phyloP scores from a whole-genome alignment of 2,113 vertebrate genomes.

The Calidris pygmaea region DNA sequence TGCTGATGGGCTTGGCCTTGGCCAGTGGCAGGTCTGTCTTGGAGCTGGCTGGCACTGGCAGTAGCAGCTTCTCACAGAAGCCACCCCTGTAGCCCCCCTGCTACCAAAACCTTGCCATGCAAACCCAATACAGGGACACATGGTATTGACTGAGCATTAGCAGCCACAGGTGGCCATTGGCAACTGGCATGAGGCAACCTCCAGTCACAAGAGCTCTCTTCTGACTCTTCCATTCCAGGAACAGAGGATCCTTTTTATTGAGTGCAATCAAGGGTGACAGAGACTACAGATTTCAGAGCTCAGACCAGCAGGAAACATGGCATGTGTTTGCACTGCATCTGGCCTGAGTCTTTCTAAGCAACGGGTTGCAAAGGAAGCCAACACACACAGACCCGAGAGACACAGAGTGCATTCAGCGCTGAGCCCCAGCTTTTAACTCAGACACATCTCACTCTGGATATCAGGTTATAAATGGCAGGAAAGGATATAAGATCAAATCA shows the following conservation, averaged over 20 bases:
- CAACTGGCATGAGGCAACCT: not conserved
- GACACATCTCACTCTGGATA: not conserved
- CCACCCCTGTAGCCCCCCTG: not conserved
- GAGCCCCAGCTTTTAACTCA: not conserved
- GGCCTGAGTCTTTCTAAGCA: not conserved
- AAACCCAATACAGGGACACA: not conserved
- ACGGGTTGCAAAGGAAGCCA: not conserved
- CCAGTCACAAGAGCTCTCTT: not conserved
- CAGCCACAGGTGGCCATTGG: not conserved
- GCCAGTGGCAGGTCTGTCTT: not conserved
- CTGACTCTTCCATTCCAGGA: not conserved
- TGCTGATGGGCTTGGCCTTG: not conserved
- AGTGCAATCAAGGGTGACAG: too few relatives aligned
- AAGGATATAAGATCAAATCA: not conserved
- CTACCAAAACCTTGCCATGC: not conserved
- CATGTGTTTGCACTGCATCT: accelerated
- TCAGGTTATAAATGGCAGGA: not conserved
- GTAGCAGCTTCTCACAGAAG: not conserved
- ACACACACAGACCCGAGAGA: not conserved
- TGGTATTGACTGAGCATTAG: not conserved
- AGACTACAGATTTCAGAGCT: not conserved
- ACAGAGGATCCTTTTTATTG: not conserved
- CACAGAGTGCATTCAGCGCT: not conserved
- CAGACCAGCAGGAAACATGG: not conserved
- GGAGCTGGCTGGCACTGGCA: not conserved